A percentile compares a stretch with the other conserved stretches of the same genome.
Evolutionary conservation across 1,140 invertebrate species (phyloP).

Genomic region (Drosophila sechellia): DNA sequence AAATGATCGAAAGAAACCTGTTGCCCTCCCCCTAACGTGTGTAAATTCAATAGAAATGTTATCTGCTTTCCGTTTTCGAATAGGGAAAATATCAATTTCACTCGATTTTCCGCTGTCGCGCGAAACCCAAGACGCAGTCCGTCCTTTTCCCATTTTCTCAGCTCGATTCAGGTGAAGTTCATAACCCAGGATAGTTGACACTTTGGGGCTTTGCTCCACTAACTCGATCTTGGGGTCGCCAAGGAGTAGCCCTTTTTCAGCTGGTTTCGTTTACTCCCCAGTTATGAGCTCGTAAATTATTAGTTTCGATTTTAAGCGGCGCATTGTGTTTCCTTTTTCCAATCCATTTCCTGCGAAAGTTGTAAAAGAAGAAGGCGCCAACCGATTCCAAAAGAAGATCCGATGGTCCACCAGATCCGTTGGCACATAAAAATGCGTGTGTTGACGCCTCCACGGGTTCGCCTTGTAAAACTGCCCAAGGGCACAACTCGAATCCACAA

Average conservation of each 20-base stretch:
- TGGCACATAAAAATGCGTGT: conserved; percentile 70
- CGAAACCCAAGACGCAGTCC: conserved; percentile 50
- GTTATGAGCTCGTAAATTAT: conserved; percentile 81
- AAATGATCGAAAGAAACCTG: conserved; percentile 56
- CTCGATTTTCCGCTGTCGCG: conserved; percentile 57
- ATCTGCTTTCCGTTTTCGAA: conserved; percentile 18
- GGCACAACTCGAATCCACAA: conserved; percentile 29
- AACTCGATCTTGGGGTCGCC: conserved; percentile 14
- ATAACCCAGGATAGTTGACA: conserved; percentile 42
- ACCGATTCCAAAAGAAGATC: conserved; percentile 53
- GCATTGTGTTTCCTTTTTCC: conserved; percentile 64
- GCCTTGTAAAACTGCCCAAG: conserved; percentile 61
- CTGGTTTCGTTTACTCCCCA: conserved; percentile 43
- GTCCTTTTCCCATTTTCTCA: conserved; percentile 3
- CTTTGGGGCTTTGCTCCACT: conserved; percentile 33
- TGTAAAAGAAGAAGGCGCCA: conserved; percentile 72
- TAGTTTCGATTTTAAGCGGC: conserved; percentile 46
- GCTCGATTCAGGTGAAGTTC: conserved; percentile 42
- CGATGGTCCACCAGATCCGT: conserved; percentile 55
- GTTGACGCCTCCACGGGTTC: conserved; percentile 67
- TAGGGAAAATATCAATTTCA: conserved; percentile 72
- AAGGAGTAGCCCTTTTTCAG: conserved; percentile 14
- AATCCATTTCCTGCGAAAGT: conserved; percentile 76
- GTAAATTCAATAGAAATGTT: conserved; percentile 75
- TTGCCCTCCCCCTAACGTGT: conserved; percentile 13